Evolutionary conservation across 2,888 invertebrate genomes (phyloP).

Genomic region (Melieria picta): DNA sequence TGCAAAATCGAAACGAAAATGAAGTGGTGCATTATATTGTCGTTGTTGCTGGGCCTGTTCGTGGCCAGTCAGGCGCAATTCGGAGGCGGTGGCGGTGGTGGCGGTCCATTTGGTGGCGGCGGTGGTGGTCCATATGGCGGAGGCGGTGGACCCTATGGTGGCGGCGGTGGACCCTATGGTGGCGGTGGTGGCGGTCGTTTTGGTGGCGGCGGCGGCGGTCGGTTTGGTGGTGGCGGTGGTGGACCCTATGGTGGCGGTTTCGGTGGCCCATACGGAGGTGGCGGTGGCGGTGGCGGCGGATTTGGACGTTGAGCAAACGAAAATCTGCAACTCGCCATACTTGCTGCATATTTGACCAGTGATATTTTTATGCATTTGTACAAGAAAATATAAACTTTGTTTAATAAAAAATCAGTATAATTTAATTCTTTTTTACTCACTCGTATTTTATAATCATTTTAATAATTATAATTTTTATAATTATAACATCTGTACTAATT

Average conservation of each 20-base stretch:
- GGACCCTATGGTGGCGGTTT: slow-evolving; percentile 1
- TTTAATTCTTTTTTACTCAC: no score
- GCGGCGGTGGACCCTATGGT: not conserved
- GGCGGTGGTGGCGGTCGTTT: slow-evolving; percentile 1
- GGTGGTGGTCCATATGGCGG: not conserved
- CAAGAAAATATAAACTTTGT: no score
- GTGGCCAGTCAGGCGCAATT: slow-evolving; percentile 15
- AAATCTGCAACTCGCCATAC: no score
- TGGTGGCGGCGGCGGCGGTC: slow-evolving; percentile 16
- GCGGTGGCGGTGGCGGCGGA: slow-evolving; percentile 10
- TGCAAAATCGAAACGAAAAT: no score
- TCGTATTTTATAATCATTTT: no score
- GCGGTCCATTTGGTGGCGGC: not conserved
- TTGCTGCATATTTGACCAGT: no score
- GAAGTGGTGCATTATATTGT: not conserved
- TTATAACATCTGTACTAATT: no score
- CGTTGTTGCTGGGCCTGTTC: slow-evolving; percentile 10
- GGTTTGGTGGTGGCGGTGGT: slow-evolving; percentile 4
- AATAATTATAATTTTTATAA: no score
- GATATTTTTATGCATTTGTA: no score
- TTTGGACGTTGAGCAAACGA: no score
- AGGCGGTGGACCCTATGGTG: slow-evolving; percentile 13
- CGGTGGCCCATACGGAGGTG: slow-evolving; percentile 13
- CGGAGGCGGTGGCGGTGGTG: slow-evolving; percentile 25
- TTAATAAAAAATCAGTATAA: no score